phyloP scores from a whole-genome alignment of 2,113 vertebrate species.

The Thalassoma bifasciatum region DNA sequence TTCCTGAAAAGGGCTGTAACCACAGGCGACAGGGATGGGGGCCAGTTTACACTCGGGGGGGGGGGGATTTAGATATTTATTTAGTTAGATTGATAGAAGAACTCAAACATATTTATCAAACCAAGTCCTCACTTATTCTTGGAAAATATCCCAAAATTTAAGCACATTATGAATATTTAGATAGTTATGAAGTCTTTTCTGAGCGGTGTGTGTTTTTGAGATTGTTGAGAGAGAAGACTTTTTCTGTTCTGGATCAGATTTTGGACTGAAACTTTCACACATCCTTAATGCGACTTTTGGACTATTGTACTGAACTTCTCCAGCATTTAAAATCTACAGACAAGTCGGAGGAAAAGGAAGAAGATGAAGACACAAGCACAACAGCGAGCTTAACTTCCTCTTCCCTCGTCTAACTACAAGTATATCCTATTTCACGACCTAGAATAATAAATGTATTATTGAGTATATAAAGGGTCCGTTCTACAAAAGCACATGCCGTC shows the following conservation, averaged over 20 bases:
- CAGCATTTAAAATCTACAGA: constrained; percentile 2
- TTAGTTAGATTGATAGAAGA: constrained; percentile 13
- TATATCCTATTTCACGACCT: constrained; percentile 66
- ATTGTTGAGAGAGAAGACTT: background rate
- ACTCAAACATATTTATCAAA: constrained; percentile 18
- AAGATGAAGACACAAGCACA: constrained; percentile 25
- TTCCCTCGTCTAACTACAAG: constrained; percentile 69
- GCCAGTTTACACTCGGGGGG: constrained; percentile 67
- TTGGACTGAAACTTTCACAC: constrained; percentile 4
- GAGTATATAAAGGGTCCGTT: constrained; percentile 65
- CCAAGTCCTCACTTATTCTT: background rate
- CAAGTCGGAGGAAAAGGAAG: constrained; percentile 21
- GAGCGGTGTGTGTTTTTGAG: background rate
- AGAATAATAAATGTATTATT: constrained; percentile 79
- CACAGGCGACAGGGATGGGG: constrained; percentile 26
- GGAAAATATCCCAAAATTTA: background rate
- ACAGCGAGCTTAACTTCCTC: constrained; percentile 42
- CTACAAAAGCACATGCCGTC: constrained; percentile 76
- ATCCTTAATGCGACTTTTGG: constrained; percentile 1
- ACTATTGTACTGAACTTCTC: constrained; percentile 27
- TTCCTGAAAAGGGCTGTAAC: constrained; percentile 63
- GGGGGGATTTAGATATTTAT: too few relatives aligned
- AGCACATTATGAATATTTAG: constrained; percentile 33
- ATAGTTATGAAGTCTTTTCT: background rate
- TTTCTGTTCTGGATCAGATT: background rate